Base-by-base conservation (phyloP, 1,140 invertebrate genomes). In the Ectropis grisescens region DNA sequence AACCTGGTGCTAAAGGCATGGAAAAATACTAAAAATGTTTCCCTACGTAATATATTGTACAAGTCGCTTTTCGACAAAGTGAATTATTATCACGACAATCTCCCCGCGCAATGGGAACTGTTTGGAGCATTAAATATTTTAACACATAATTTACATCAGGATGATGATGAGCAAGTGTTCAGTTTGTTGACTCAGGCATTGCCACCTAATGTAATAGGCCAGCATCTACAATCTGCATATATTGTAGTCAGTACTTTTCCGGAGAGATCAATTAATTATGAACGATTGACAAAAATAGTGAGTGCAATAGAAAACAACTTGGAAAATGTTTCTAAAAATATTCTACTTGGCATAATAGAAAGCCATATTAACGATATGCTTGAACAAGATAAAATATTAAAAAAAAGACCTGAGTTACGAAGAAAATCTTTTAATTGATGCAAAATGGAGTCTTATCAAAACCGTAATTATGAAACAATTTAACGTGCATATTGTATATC, bases 1-100 rank as follows among this genome's bases (percentile, higher is more conserved):
- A 49, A 45, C 11, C 29, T 71, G 2, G 23, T 71, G 5, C 3
- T 41, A 5, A 33, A 41, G 10, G 35, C 53, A 29, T 76, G 69
- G 69, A 48, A 49, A 12, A 64, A 45, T 13, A 58, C 58, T 0
- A 64, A 64, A 38, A 74, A 71, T 53, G 39, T 66, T 4, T 70
- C 67, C 4, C 16, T 74, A n/a, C 45, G 69, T 24, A 30, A 31
- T 6, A 37, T 64, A n/a, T 39, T 74, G 25, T 74, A 64, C 32
- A 56, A 46, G 27, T n/a, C n/a, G n/a, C n/a, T n/a, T n/a, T n/a
- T n/a, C n/a, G n/a, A n/a, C n/a, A n/a, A n/a, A n/a, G n/a, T n/a
- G n/a, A n/a, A n/a, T n/a, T n/a, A n/a, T n/a, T n/a, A n/a, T n/a
- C 28, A 26, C 14, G 33, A 31, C 13, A 39, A 46, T 10, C 16